Base-by-base conservation (phyloP, 2,113 vertebrate species). In the Gymnarchus niloticus region DNA sequence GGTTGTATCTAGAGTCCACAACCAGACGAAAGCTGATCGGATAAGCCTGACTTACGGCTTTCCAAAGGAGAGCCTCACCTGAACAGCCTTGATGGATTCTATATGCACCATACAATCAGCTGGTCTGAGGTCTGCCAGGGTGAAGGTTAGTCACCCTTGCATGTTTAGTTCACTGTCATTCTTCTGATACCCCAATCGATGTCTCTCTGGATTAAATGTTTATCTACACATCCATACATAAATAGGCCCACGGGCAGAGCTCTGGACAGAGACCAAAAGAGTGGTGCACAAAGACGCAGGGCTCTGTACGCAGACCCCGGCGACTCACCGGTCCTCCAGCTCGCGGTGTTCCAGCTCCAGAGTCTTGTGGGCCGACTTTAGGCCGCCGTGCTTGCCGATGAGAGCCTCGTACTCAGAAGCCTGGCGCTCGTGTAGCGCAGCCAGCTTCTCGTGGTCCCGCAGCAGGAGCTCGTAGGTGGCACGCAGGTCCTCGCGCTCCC, bases 301-400 rank as follows among this genome's bases (percentile, higher is more conserved):
- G 52, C 14, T 54, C 6, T 54, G 73, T 77, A 5, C 37, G 37
- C 21, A 25, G 2, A 37, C 3, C 44, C 17, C 8, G 8, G 76
- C 19, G 21, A n/a, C 91, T 90, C 91, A 99, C 98, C 96, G 97
- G 87, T 99, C 97, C 94, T 98, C 98, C 86, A 99, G 92, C 87
- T 98, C 96, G 86, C 96, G 95, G 92, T 99, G 97, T 89, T 99
- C 97, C 89, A 96, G 91, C 88, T 99, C 98, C 90, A 99, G 95
- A 90, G 95, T 96, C 91, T 97, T 99, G 93, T 98, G 97, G 8
- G 94, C 94, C 41, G 91, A 94, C 91, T 98, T 99, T 65, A 99
- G 95, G 81, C 93, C 97, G 46, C 98, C 97, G 48, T 99, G 98
- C 84, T 97, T 98, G 56, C 95, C 93, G 1, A 99, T 99, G 9